These are phyloP conservation scores for Athalia cordata DNA, from an alignment of 2,888 invertebrate genomes.

Conservation along the genomic window DNA sequence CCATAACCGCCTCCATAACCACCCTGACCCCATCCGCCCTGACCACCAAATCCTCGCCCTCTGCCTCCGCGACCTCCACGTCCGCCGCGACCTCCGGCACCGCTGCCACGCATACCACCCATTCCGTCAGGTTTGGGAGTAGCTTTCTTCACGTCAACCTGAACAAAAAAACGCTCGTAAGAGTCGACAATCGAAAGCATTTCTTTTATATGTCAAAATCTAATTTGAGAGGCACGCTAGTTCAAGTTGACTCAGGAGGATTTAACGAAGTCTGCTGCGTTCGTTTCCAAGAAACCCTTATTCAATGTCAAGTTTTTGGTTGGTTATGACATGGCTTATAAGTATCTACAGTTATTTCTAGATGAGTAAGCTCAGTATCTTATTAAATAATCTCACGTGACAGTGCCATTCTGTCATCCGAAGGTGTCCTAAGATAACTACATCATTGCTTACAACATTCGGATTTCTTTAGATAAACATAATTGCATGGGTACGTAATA, in stretches of 20 bases:
- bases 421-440: conserved; percentile 71
- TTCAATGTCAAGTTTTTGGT: too few species aligned
- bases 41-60: conserved; percentile 72
- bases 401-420: conserved; percentile 67
- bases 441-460: conserved; percentile 58
- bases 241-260: too few species aligned
- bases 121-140: conserved; percentile 91
- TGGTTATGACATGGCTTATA: too few species aligned
- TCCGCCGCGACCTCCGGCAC: conserved; percentile 81
- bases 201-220: too few species aligned
- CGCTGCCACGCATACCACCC: conserved; percentile 79
- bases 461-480: not conserved
- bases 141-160: conserved; percentile 96
- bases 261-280: too few species aligned
- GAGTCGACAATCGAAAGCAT: not conserved
- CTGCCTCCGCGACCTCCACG: conserved; percentile 81
- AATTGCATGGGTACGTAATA: not conserved
- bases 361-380: conserved; percentile 56
- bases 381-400: conserved; percentile 65
- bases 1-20: conserved; percentile 80
- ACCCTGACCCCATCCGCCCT: conserved; percentile 77
- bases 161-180: conserved; percentile 51
- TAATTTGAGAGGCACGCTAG: too few species aligned
- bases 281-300: too few species aligned
- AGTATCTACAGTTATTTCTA: not conserved